These are phyloP conservation scores for Orius insidiosus DNA, from an alignment of 1,140 invertebrate species.

Conservation along the genomic window DNA sequence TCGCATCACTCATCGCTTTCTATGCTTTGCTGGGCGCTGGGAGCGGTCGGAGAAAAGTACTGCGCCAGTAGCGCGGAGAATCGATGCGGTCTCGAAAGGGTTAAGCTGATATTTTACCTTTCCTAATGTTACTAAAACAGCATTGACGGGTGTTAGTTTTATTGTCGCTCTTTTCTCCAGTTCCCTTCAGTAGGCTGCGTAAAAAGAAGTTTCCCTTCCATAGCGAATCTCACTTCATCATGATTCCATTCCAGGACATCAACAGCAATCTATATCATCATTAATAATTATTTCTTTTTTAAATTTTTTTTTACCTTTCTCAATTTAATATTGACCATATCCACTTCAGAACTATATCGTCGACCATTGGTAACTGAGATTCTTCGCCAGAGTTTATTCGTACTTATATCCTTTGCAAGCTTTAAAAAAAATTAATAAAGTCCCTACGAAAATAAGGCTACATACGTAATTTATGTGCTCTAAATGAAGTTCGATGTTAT, in stretches of 20 bases:
- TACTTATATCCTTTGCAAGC: constrained; percentile 72
- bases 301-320: constrained; percentile 52
- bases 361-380: constrained; percentile 59
- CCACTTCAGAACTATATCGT: constrained; percentile 51
- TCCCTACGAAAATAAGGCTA: background rate
- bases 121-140: constrained; percentile 56
- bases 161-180: constrained; percentile 70
- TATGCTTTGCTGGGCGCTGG: too few species aligned
- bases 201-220: constrained; percentile 70
- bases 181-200: constrained; percentile 77
- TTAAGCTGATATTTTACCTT: constrained; percentile 43
- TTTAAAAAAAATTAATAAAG: constrained; percentile 21
- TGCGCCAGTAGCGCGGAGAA: too few species aligned
- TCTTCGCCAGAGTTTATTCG: constrained; percentile 71
- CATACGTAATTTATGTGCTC: constrained; percentile 80
- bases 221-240: constrained; percentile 70
- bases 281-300: too few species aligned
- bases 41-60: too few species aligned
- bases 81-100: too few species aligned
- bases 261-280: constrained; percentile 56
- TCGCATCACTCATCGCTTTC: too few species aligned
- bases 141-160: constrained; percentile 72
- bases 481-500: constrained; percentile 81
- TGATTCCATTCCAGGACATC: constrained; percentile 86
- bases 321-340: constrained; percentile 72